Conservation (phyloP, 1,140 invertebrate genomes). For the Ladona fulva region DNA sequence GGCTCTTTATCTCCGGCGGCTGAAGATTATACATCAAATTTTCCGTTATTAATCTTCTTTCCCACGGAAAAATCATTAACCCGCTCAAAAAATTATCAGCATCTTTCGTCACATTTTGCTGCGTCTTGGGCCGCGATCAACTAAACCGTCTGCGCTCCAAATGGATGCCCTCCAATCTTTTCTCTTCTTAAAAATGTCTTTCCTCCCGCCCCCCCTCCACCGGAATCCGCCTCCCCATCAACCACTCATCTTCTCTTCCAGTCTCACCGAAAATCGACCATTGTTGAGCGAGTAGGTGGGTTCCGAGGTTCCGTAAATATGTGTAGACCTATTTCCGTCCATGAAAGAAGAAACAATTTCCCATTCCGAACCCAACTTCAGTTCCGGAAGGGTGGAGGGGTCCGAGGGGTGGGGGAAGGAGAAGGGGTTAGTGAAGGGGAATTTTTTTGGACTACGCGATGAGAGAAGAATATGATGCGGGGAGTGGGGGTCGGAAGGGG, state of each 20-base stretch:
- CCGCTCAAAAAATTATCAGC: no score
- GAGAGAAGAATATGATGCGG: no score
- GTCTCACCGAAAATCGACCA: not conserved
- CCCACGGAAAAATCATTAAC: no score
- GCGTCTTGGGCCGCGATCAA: no score
- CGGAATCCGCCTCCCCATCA: not conserved
- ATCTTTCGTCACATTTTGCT: no score
- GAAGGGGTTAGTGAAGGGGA: not conserved
- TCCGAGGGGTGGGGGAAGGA: not conserved
- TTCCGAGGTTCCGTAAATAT: constrained; percentile 1
- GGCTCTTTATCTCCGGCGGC: no score
- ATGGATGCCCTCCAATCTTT: not conserved
- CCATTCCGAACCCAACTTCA: not conserved
- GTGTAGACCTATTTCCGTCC: not conserved
- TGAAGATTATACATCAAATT: no score
- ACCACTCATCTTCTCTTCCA: not conserved
- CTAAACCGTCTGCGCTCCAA: no score
- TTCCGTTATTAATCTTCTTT: no score
- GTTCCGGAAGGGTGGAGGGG: not conserved
- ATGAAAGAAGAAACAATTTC: not conserved
- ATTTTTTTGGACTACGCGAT: no score
- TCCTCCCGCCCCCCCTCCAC: not conserved
- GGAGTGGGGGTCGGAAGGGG: no score
- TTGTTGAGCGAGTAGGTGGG: not conserved
- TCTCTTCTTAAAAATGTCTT: not conserved